Conservation (phyloP, 1,140 invertebrate species). For the Microplitis mediator region DNA sequence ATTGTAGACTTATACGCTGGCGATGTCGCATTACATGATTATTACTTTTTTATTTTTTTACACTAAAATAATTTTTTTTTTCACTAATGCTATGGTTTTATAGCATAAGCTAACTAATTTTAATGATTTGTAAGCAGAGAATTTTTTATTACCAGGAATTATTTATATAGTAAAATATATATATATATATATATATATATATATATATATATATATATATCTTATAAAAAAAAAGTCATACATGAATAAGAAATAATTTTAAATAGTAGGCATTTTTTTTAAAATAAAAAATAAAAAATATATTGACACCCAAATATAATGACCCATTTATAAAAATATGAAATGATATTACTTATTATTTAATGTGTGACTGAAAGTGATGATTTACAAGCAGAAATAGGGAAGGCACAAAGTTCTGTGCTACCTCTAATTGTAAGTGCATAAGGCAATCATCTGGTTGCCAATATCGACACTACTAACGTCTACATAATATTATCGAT, state of each 20-base stretch:
- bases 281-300: too few species aligned
- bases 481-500: background rate
- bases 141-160: too few species aligned
- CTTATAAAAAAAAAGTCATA: too few species aligned
- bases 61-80: background rate
- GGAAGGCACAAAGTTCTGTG: slow-evolving; percentile 50
- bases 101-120: slow-evolving; percentile 6
- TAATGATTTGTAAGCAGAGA: background rate
- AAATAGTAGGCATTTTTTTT: too few species aligned
- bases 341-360: background rate
- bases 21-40: slow-evolving; percentile 14
- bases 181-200: too few species aligned
- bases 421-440: slow-evolving; percentile 36
- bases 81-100: slow-evolving; percentile 4
- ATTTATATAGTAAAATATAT: too few species aligned
- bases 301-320: too few species aligned
- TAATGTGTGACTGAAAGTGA: slow-evolving; percentile 38
- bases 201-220: too few species aligned
- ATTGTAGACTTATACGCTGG: slow-evolving; percentile 6
- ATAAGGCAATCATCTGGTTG: slow-evolving; percentile 34
- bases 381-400: slow-evolving; percentile 47
- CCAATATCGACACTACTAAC: slow-evolving; percentile 13
- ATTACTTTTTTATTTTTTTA: background rate
- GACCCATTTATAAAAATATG: slow-evolving; percentile 40
- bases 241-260: too few species aligned